A percentile compares a stretch with the other conserved stretches of the same genome.
Evolutionary conservation across 2,888 invertebrate species (phyloP).

Genomic region (Podabrus alpinus): DNA sequence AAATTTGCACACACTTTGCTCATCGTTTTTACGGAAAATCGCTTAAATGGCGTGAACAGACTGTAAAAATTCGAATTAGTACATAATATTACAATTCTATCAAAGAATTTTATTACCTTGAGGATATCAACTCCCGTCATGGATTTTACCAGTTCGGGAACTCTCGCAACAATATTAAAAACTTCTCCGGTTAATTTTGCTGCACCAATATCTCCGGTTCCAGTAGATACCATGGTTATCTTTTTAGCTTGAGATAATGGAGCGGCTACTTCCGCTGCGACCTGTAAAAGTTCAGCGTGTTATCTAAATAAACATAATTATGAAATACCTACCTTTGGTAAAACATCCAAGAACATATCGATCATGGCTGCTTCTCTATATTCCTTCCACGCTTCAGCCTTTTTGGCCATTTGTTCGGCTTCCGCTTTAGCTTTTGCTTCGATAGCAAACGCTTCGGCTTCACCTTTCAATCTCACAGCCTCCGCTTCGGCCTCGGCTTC

Average conservation of each 20-base stretch:
- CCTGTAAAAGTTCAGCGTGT: constrained; percentile 58
- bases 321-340: constrained; percentile 78
- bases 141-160: constrained; percentile 87
- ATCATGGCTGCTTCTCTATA: constrained; percentile 95
- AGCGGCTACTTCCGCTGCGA: constrained; percentile 95
- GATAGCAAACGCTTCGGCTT: constrained; percentile 91
- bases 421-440: constrained; percentile 94
- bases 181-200: constrained; percentile 94
- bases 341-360: constrained; percentile 93
- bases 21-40: neutral
- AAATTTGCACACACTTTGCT: constrained; percentile 5
- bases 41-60: constrained; percentile 35
- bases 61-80: constrained; percentile 28
- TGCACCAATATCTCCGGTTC: constrained; percentile 89
- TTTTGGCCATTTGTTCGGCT: constrained; percentile 95
- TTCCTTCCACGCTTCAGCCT: constrained; percentile 96
- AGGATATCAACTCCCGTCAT: constrained; percentile 94
- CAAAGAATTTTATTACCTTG: constrained; percentile 63
- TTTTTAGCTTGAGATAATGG: constrained; percentile 93
- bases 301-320: neutral
- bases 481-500: constrained; percentile 97
- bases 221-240: constrained; percentile 95
- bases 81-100: neutral
- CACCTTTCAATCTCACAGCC: constrained; percentile 81
- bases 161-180: constrained; percentile 86